These are phyloP conservation scores for Monoplex corrugatus DNA, from an alignment of 2,888 invertebrate genomes.

Conservation along the genomic window DNA sequence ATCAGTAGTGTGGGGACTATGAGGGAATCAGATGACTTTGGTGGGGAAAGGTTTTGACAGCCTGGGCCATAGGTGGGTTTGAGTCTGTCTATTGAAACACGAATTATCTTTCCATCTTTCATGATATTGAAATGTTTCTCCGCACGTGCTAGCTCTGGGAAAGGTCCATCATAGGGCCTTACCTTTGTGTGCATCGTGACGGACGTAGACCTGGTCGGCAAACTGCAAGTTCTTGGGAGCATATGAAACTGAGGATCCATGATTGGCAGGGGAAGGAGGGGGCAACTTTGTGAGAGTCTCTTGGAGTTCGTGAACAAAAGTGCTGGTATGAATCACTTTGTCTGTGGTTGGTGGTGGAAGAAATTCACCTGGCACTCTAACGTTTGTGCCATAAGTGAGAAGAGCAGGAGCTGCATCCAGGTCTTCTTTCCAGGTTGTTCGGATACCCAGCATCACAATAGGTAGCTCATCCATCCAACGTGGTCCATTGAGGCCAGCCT, in stretches of 20 bases:
- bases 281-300: not conserved
- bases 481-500: not conserved
- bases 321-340: not conserved
- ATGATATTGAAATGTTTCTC: not conserved
- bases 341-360: not conserved
- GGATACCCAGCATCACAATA: not conserved
- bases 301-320: not conserved
- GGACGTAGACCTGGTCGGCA: not conserved
- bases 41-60: too few species aligned
- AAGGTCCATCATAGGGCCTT: constrained; percentile 1
- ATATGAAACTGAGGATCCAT: not conserved
- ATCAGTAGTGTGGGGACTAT: too few species aligned
- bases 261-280: not conserved
- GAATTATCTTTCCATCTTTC: not conserved
- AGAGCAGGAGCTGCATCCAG: constrained; percentile 1
- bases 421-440: not conserved
- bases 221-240: not conserved
- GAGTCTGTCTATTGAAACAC: not conserved
- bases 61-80: constrained; percentile 4
- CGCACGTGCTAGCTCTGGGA: not conserved
- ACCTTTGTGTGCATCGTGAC: not conserved
- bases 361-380: not conserved
- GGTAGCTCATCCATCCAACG: not conserved
- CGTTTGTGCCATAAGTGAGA: constrained; percentile 1
- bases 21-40: too few species aligned